Percentiles rank a stretch among this genome's conserved stretches.
Conservation (phyloP, 2,797 vertebrate genomes). For the Peromyscus aztecus region DNA sequence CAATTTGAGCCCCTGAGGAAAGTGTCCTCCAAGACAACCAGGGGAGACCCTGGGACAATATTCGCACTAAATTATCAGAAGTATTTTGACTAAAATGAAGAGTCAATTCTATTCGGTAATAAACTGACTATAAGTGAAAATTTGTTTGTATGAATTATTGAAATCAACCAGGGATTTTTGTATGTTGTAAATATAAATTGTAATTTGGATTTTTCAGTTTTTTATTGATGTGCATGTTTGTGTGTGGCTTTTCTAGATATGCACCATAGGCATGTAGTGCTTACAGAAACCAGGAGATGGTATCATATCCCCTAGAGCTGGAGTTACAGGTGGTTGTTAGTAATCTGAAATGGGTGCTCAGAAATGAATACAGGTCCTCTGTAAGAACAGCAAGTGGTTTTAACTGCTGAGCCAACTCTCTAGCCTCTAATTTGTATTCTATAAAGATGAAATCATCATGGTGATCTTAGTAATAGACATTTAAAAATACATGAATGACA, state of each 20-base stretch:
- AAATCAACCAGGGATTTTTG: not conserved
- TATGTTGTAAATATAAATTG: not conserved
- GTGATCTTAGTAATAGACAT: not conserved
- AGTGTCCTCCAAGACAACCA: not conserved
- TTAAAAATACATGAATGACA: not conserved
- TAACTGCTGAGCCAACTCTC: not conserved
- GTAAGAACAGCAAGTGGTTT: not conserved
- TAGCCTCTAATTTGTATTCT: not conserved
- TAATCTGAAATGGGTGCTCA: not conserved
- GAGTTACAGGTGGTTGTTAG: not conserved
- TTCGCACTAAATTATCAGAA: not conserved
- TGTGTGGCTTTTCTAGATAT: not conserved
- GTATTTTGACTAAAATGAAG: not conserved
- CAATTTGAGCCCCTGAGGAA: not conserved
- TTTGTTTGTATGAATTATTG: slow-evolving; percentile 1
- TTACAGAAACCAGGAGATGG: not conserved
- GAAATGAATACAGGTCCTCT: not conserved
- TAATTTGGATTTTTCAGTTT: not conserved
- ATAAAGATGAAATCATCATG: not conserved
- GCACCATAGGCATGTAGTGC: not conserved
- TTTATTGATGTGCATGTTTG: not conserved
- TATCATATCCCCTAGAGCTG: not conserved
- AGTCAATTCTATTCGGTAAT: not conserved
- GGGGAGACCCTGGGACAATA: not conserved
- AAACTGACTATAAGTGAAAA: not conserved